phyloP scores from a whole-genome alignment of 2,113 vertebrate species.

The Choloepus hoffmanni region DNA sequence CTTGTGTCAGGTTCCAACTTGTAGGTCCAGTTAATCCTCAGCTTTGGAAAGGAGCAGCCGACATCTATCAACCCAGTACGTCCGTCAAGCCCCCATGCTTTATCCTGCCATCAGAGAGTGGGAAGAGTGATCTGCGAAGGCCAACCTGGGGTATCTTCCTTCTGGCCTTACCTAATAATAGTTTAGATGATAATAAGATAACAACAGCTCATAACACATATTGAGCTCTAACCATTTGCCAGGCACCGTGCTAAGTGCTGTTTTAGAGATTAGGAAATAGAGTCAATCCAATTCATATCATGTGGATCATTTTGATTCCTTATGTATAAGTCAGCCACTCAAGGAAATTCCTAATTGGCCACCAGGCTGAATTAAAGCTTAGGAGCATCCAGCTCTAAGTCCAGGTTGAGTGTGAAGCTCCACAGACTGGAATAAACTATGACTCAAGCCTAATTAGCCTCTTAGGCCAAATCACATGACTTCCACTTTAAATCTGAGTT shows the following conservation, averaged over 20 bases:
- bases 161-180: background rate
- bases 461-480: background rate
- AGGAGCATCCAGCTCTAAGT: background rate
- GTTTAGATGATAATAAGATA: background rate
- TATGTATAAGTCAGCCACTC: background rate
- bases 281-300: background rate
- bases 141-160: background rate
- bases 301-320: background rate
- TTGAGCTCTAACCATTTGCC: background rate
- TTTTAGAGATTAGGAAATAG: background rate
- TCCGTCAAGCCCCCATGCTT: background rate
- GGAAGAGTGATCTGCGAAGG: too few relatives aligned
- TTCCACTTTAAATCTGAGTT: background rate
- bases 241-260: background rate
- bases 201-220: background rate
- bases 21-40: conserved; percentile 48
- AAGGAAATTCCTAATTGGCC: background rate
- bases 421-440: background rate
- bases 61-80: background rate
- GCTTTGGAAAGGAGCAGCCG: conserved; percentile 38
- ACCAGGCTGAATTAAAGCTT: background rate
- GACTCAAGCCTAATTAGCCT: background rate
- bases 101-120: background rate
- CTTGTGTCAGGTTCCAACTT: conserved; percentile 49
- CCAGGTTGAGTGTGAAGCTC: background rate